Base-by-base conservation (phyloP, 2,113 vertebrate genomes). In the Barnardius zonarius region DNA sequence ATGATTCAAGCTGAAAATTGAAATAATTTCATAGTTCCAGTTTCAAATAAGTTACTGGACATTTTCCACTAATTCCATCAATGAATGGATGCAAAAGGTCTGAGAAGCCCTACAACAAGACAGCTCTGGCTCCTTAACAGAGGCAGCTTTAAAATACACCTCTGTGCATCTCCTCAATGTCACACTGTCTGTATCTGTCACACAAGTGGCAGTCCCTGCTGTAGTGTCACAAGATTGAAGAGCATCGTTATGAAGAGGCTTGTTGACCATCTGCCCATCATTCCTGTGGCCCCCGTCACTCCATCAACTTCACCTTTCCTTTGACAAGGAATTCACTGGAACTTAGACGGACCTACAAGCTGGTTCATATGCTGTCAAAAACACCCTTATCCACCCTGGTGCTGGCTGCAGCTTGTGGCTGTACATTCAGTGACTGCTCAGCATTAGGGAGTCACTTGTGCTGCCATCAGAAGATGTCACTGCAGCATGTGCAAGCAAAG, bases 1-100 rank as follows among this genome's bases (percentile, higher is more conserved):
- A 1, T 14, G 24, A n/a, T 19, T 67, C 4, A 1, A 69, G 52
- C 33, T 0, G 1, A 69, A 69, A 63, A 64, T 0, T 3, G 9
- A 70, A 61, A 19, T 48, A 4, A 37, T 27, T 59, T 9, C 3
- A 35, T 13, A 0, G 4, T 2, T 72, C 13, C 4, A 1, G 22
- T 62, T 88, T 57, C 77, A 55, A 52, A 24, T 11, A 37, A 62
- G 18, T 13, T 5, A 24, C 33, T 52, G 28, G 17, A n/a, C 66
- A 31, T 14, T 70, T 43, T 3, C 30, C 49, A 51, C 3, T 41
- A 76, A 37, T 13, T 35, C 33, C 33, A 59, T 35, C 33, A 62
- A 55, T 2, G 49, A 76, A 46, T 11, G 16, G 33, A 46, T 2
- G 11, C 20, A 66, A 37, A 1, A 22, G 55, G 49, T 24, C 73